Evolutionary conservation across 2,888 invertebrate genomes (phyloP), one percentile per base, ranked within the genome.

Genomic region (Microctonus hyperodae): DNA sequence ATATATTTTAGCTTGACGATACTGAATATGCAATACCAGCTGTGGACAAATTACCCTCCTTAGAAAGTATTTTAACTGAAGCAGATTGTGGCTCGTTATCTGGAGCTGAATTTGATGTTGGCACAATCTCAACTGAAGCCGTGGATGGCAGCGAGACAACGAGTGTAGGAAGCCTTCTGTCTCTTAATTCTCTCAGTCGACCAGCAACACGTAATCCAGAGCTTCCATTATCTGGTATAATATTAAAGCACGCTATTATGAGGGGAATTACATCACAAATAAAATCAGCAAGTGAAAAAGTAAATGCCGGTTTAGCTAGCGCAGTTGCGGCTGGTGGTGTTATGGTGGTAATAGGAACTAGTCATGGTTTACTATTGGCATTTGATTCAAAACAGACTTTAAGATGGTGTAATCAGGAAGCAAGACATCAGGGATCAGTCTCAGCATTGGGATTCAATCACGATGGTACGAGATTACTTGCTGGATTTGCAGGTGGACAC

Each of bases 261-360:
- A 95, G 95, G 83, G 95, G 94, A 70, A 90, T 97, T 60, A 95
- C 97, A 3, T 90, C 95, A 25, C 97, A 97, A 85, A 86, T 97
- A 23, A 86, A 89, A 70, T 95, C 96, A 67, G 96, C 97, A 55
- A 90, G 91, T 77, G 95, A 97, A 77, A 89, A 94, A 74, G 93
- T 96, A 16, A 91, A 93, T 84, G 94, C 96, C 64, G 97, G 97
- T 5, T 87, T 92, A 71, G 94, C 96, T 10, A 96, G 96, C 68
- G 92, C 95, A 6, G 88, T 94, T 78, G 91, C 94, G 73, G 92
- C 92, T 5, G 88, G 87, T 72, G 87, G 90, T 9, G 91, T 92
- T 64, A 90, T 92, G 84, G 89, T 97, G 70, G 94, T 94, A n/a
- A 90, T 97, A 33, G 98, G 98, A 40, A 98, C 97, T 33, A 95